Evolutionary conservation across 2,888 invertebrate genomes (phyloP), one percentile per base, ranked within the genome.

Genomic region (Protonemura montana): DNA sequence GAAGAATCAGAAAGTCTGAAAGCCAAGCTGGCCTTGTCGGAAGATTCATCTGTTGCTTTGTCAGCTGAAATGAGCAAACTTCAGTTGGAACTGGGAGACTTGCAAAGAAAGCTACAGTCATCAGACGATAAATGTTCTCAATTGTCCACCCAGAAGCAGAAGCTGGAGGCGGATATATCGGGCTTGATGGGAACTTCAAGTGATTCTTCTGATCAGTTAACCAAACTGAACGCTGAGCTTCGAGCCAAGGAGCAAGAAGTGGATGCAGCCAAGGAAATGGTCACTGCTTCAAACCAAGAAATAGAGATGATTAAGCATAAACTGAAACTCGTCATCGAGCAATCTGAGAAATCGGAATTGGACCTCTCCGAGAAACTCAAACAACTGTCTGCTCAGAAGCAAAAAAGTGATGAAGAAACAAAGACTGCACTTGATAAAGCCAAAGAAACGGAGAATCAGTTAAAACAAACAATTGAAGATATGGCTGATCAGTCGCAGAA

Each of bases 121-220:
- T 81, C 88, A 26, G 87, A 88, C 59, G 87, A 88, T 85, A 89
- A 89, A 86, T 87, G 82, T 86, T 86, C 86, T 35, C 87, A 88
- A 85, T 86, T 89, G 30, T 86, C 88, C 30, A 88, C 90, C 30
- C 90, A 91, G 86, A 91, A 91, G 87, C 89, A 89, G 77, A 90
- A 90, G 89, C 89, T 91, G 88, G 90, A 91, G 87, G 89, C 89
- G 85, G 89, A 90, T 89, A 93, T 95, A 87, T 91, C 93, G 85
- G 92, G 92, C 89, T 90, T 95, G 76, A 93, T 94, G 85, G 93
- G 92, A 81, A 93, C 93, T 88, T 92, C 94, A 0, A 93, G 93
- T 25, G 93, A 94, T 90, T 94, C 94, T 0, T 93, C 93, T 89
- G 93, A 93, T 87, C 93, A 94, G 89, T 92, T 94, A 85, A 91